Evolutionary conservation across 2,113 vertebrate species (phyloP).

Genomic region (Bufo bufo): DNA sequence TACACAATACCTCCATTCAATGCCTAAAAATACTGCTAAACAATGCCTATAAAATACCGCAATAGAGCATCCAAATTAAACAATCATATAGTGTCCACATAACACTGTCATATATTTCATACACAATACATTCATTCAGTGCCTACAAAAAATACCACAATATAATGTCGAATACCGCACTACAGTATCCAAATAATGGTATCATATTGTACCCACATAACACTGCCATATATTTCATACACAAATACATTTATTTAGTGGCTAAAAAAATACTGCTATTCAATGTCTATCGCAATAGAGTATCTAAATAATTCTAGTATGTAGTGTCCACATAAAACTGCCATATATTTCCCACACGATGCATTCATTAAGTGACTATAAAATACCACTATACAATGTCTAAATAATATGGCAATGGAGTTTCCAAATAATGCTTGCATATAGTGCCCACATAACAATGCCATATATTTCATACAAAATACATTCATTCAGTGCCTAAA

Average conservation of each 20-base stretch:
- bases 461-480: neutral
- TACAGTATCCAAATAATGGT: too few species aligned
- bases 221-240: too few species aligned
- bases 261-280: too few species aligned
- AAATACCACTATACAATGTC: neutral
- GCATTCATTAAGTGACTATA: neutral
- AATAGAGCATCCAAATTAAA: neutral
- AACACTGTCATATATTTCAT: neutral
- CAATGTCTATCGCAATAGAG: too few species aligned
- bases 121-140: neutral
- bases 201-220: too few species aligned
- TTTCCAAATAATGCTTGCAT: neutral
- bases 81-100: neutral
- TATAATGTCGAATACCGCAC: too few species aligned
- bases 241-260: too few species aligned
- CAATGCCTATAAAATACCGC: neutral
- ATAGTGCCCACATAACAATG: neutral
- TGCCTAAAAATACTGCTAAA: neutral
- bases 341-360: neutral
- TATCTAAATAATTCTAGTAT: neutral
- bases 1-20: neutral
- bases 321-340: neutral
- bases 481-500: neutral
- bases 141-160: neutral
- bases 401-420: neutral